A percentile compares a stretch with the other conserved stretches of the same genome.
Evolutionary conservation across 2,797 vertebrate genomes (phyloP).

Genomic region (Myioborus melanocephalus): DNA sequence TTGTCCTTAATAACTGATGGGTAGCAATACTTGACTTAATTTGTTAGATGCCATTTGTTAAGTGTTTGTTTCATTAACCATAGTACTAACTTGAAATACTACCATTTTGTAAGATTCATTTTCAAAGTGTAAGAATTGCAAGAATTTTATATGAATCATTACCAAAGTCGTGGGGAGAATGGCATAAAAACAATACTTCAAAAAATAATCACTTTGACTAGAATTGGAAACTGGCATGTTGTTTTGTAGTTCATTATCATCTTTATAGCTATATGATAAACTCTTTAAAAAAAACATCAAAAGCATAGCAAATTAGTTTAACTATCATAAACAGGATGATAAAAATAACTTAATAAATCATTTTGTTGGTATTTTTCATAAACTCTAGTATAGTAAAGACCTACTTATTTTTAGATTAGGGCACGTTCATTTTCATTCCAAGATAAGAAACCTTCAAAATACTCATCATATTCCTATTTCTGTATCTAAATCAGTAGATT

Average conservation of each 20-base stretch:
- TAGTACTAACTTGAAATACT: not conserved
- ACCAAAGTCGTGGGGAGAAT: not conserved
- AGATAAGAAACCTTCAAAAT: not conserved
- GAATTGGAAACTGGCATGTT: not conserved
- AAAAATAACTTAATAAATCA: slow-evolving; percentile 22
- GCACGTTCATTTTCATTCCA: not conserved
- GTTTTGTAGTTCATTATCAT: not conserved
- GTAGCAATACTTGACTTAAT: not conserved
- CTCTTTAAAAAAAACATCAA: not conserved
- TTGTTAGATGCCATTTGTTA: not conserved
- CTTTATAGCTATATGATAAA: slow-evolving; percentile 13
- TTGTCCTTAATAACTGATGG: not conserved
- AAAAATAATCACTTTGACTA: not conserved
- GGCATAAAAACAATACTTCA: not conserved
- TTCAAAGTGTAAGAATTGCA: not conserved
- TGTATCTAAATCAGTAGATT: not conserved
- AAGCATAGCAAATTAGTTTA: slow-evolving; percentile 5
- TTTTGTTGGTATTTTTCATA: not conserved
- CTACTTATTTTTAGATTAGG: not conserved
- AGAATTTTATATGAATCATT: not conserved
- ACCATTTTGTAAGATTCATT: not conserved
- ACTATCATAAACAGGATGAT: not conserved
- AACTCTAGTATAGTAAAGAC: not conserved
- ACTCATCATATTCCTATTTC: not conserved
- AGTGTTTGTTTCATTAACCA: not conserved